Conservation (phyloP, 2,113 vertebrate species). For the Telmatochromis bifrenatus region DNA sequence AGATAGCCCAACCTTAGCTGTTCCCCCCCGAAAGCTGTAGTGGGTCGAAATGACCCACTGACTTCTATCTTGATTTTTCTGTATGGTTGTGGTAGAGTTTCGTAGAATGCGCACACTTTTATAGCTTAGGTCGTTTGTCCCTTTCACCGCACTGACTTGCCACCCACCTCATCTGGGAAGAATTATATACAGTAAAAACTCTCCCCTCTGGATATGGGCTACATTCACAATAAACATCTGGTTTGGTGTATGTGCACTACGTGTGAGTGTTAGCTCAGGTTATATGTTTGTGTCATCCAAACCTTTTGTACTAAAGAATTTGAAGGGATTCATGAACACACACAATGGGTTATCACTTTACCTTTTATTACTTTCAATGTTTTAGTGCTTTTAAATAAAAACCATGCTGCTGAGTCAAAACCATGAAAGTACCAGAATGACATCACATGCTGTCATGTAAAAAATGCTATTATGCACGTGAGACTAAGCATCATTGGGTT, state of each 20-base stretch:
- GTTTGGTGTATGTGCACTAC: neutral
- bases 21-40: neutral
- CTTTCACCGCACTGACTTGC: slow-evolving; percentile 3
- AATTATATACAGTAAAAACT: slow-evolving; percentile 57
- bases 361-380: neutral
- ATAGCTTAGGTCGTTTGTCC: neutral
- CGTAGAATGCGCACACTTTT: neutral
- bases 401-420: neutral
- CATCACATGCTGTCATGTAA: neutral
- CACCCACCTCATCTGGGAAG: slow-evolving; percentile 57
- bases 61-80: neutral
- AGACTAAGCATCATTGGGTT: neutral
- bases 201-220: slow-evolving; percentile 20
- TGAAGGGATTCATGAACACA: neutral
- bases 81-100: neutral
- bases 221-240: slow-evolving; percentile 53
- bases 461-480: neutral
- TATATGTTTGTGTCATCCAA: slow-evolving; percentile 12
- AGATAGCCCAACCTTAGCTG: neutral
- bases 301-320: neutral
- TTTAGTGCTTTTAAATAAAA: neutral
- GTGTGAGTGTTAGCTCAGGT: slow-evolving; percentile 8
- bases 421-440: neutral
- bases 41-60: neutral
- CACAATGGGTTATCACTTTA: neutral